A percentile compares a stretch with the other conserved stretches of the same genome.
Conservation (phyloP, 2,888 invertebrate genomes). For the Nezara viridula region DNA sequence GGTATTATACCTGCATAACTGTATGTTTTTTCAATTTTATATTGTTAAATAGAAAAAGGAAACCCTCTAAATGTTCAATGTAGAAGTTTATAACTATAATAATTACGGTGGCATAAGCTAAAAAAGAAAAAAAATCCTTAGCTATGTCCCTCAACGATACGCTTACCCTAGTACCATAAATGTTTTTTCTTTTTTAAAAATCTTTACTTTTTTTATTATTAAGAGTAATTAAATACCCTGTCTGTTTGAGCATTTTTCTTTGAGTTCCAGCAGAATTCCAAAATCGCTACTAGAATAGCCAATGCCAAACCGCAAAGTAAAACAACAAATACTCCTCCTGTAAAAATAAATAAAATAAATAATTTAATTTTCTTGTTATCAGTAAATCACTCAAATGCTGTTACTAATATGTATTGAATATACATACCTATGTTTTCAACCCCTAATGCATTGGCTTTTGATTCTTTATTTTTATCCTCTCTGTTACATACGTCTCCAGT, state of each 20-base stretch:
- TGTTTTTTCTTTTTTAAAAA: no score
- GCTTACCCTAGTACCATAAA: no score
- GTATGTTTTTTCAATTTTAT: no score
- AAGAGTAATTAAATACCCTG: conserved; percentile 74
- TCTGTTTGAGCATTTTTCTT: conserved; percentile 89
- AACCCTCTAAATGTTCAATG: no score
- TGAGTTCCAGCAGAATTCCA: conserved; percentile 96
- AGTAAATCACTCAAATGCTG: neutral
- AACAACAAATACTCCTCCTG: conserved; percentile 97
- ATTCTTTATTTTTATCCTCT: conserved; percentile 89
- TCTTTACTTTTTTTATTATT: no score
- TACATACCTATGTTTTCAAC: conserved; percentile 86
- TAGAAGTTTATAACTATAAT: no score
- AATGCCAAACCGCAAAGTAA: conserved; percentile 91
- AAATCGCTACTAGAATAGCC: conserved; percentile 91
- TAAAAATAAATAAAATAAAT: conserved; percentile 67
- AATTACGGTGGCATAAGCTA: no score
- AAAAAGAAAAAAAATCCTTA: no score
- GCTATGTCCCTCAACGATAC: no score
- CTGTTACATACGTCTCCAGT: conserved; percentile 92
- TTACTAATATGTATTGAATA: neutral
- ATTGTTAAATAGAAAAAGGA: no score
- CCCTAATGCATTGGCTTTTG: conserved; percentile 93
- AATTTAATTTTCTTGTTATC: neutral
- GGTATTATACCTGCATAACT: no score